Conservation (phyloP, 2,888 invertebrate genomes). For the Mycogona germanica region DNA sequence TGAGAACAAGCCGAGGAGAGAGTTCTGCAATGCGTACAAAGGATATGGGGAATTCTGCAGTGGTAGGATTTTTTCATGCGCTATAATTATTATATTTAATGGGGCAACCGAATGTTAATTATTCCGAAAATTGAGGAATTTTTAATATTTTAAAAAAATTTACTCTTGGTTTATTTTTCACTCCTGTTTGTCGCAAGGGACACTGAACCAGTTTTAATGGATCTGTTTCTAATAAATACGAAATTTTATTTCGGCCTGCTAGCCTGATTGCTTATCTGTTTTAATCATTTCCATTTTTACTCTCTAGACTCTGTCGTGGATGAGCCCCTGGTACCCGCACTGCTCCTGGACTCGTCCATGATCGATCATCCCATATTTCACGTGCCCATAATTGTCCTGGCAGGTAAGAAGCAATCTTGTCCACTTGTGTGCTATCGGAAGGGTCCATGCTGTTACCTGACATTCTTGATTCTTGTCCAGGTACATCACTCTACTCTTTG, state of each 20-base stretch:
- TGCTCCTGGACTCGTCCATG: conserved; percentile 30
- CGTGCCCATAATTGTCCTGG: conserved; percentile 37
- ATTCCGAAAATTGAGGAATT: no score
- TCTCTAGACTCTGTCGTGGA: conserved; percentile 31
- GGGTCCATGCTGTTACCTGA: background rate
- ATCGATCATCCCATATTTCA: conserved; percentile 33
- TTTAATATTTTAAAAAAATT: no score
- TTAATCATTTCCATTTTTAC: background rate
- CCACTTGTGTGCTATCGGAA: background rate
- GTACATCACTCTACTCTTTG: conserved; percentile 17
- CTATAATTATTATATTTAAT: background rate
- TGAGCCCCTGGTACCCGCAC: conserved; percentile 32
- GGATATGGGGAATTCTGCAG: conserved; percentile 38
- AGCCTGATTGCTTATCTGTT: no score
- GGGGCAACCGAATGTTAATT: no score
- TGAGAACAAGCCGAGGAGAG: conserved; percentile 34
- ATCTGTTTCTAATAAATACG: no score
- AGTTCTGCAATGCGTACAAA: conserved; percentile 36
- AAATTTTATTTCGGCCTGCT: no score
- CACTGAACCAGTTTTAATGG: no score
- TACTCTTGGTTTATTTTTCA: no score
- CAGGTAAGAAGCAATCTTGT: conserved; percentile 28
- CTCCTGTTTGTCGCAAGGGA: no score
- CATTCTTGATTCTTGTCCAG: background rate
- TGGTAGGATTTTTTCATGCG: conserved; percentile 27